These are phyloP conservation scores for Coecobrya sp. DNA, from an alignment of 2,888 invertebrate species.

Conservation along the genomic window DNA sequence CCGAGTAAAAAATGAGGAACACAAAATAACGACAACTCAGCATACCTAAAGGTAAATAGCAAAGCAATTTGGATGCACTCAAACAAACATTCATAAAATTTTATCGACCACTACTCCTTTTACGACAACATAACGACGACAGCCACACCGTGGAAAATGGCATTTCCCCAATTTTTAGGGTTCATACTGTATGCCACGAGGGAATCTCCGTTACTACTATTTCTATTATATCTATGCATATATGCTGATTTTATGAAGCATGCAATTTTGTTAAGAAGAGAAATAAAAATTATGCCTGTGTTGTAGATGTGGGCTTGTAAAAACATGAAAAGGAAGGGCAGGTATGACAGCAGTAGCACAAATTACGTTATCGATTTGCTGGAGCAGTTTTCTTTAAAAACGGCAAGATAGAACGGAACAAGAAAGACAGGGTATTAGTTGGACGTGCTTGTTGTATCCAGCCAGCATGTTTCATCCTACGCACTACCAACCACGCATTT, in stretches of 20 bases:
- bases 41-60: constrained; percentile 59
- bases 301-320: constrained; percentile 27
- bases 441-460: neutral
- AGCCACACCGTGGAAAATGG: constrained; percentile 44
- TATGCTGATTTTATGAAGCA: constrained; percentile 45
- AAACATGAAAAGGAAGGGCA: constrained; percentile 32
- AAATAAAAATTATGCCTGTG: constrained; percentile 47
- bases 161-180: constrained; percentile 49
- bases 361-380: constrained; percentile 68
- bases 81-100: constrained; percentile 75
- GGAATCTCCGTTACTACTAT: constrained; percentile 18
- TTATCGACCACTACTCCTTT: constrained; percentile 73
- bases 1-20: constrained; percentile 13
- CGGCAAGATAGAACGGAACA: neutral
- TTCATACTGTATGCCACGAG: constrained; percentile 40
- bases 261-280: constrained; percentile 29
- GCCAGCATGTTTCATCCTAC: neutral
- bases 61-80: constrained; percentile 74
- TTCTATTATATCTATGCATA: neutral
- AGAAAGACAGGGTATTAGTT: neutral
- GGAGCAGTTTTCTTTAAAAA: constrained; percentile 29
- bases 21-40: constrained; percentile 9
- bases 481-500: constrained; percentile 12
- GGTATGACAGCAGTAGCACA: constrained; percentile 19
- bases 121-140: constrained; percentile 62